Evolutionary conservation across 2,797 vertebrate genomes (phyloP).

Genomic region (Myotis vivesi): DNA sequence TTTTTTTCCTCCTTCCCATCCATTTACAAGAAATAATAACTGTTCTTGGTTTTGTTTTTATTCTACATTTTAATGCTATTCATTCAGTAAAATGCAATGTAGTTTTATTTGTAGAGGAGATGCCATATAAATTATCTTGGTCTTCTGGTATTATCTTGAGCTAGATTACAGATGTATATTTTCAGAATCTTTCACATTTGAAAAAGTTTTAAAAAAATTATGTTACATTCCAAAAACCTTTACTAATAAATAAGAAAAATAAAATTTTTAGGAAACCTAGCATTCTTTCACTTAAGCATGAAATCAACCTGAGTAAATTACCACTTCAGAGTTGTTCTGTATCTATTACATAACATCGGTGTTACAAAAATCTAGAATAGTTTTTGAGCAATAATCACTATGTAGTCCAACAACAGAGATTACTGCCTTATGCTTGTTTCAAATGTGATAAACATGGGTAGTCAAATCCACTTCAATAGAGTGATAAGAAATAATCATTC

Average conservation of each 20-base stretch:
- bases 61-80: slow-evolving; percentile 38
- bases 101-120: neutral
- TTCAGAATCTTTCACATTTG: neutral
- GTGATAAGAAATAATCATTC: neutral
- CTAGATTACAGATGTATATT: neutral
- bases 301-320: neutral
- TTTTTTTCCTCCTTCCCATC: neutral
- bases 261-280: neutral
- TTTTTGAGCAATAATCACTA: neutral
- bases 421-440: neutral
- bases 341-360: neutral
- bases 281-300: neutral
- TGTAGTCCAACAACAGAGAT: neutral
- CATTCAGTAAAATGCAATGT: neutral
- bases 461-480: neutral
- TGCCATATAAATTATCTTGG: neutral
- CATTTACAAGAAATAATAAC: slow-evolving; percentile 32
- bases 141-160: neutral
- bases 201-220: slow-evolving; percentile 15
- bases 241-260: neutral
- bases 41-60: neutral
- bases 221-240: neutral
- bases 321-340: neutral
- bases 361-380: neutral
- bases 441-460: neutral